Evolutionary conservation across 1,140 invertebrate species (phyloP), one percentile per base, ranked within the genome.

Genomic region (Sinonovacula constricta): DNA sequence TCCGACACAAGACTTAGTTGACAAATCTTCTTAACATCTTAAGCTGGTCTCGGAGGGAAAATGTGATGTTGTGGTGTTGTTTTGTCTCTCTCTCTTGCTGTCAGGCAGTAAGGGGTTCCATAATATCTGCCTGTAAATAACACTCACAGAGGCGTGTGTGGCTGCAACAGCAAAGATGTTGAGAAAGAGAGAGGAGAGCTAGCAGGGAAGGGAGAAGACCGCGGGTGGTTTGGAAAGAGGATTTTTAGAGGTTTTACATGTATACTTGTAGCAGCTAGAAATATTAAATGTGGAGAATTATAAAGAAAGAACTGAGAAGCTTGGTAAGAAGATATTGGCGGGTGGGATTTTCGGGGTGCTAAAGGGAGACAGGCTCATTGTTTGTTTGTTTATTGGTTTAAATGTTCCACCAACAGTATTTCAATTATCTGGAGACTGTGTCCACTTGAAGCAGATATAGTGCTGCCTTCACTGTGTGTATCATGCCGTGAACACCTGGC

Each of bases 21-120:
- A 65, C 60, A 67, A 76, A 67, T 54, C 72, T 3, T 66, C 72
- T 76, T 76, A 76, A 59, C 30, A 33, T 51, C 33, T 7, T 63
- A 59, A 74, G 59, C 54, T 59, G 54, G 33, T 56, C 59, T 53
- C 31, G n/a, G 57, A 15, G 24, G 24, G 3, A 28, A 31, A 31
- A 15, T 15, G 57, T 22, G 26, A 53, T 53, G 51, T 18, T n/a
- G 26, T 24, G 26, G 51, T 53, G 51, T 53, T 53, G 18, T 24
- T 53, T 18, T 24, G 51, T 53, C 51, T n/a, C 51, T 18, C 24
- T n/a, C n/a, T 60, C 28, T 24, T 18, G 14, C 5, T 28, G 24
- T 18, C 18, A 24, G 15, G 57, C 57, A 24, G 14, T 28, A 22
- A 28, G 30, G 57, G 15, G 24, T 24, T 26, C 15, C 15, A 31